These are phyloP conservation scores for Dynastes hyllus DNA, from an alignment of 2,888 invertebrate species.

Conservation along the genomic window DNA sequence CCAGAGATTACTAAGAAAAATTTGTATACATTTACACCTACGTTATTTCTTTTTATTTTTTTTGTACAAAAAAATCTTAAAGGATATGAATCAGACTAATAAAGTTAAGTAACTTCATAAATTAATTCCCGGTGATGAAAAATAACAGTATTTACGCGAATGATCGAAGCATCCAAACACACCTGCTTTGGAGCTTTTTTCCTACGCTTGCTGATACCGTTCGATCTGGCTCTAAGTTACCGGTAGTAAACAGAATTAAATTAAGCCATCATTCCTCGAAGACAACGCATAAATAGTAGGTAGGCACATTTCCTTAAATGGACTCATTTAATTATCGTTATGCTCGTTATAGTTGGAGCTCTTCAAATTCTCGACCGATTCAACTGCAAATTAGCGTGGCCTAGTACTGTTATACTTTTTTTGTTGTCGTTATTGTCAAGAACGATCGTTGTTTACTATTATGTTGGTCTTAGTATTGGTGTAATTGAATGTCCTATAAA, in stretches of 20 bases:
- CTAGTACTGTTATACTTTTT: constrained; percentile 17
- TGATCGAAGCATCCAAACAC: neutral
- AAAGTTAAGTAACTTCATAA: neutral
- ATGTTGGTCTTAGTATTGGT: neutral
- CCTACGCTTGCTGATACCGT: constrained; percentile 9
- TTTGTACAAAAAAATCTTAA: neutral
- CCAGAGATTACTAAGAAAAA: no score
- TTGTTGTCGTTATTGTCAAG: constrained; percentile 1
- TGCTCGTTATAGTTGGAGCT: constrained; percentile 7
- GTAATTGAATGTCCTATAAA: constrained; percentile 8
- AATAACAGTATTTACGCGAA: constrained; percentile 1
- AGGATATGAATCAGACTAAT: no score
- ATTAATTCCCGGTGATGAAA: constrained; percentile 8
- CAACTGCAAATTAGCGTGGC: constrained; percentile 23
- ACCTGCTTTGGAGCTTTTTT: constrained; percentile 2
- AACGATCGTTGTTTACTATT: neutral
- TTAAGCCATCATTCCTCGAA: constrained; percentile 26
- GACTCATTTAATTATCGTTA: constrained; percentile 19
- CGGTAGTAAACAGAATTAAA: constrained; percentile 27
- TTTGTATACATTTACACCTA: no score
- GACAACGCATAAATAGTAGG: constrained; percentile 12
- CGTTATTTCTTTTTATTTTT: no score
- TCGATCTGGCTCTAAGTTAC: neutral
- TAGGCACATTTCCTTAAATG: constrained; percentile 19
- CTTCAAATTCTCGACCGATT: constrained; percentile 8